Base-by-base conservation (phyloP, 2,888 invertebrate species). In the Tetramorium bicarinatum region DNA sequence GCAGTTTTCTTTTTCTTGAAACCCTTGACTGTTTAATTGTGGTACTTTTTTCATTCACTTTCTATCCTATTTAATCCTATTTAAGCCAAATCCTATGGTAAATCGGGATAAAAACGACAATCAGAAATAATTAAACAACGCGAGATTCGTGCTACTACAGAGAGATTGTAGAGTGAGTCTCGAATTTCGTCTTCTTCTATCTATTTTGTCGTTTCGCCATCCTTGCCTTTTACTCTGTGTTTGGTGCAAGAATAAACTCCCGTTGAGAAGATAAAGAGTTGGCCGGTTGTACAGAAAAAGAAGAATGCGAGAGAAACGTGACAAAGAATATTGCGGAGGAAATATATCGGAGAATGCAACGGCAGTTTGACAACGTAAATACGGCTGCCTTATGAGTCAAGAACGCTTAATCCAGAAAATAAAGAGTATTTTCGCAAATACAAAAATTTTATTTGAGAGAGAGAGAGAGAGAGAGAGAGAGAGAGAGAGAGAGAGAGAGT, bases 141-240 rank as follows among this genome's bases (percentile, higher is more conserved):
- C 18, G 29, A 8, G 47, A n/a, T 8, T 44, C 21, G 18, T 4
- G 18, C 8, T 47, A 21, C 1, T 1, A 34, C 29, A 44, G 29
- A 74, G 75, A 59, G 52, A 47, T 86, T 88, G 85, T 85, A 86
- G 86, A 88, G 89, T 87, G 76, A 88, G 84, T 84, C 87, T 88
- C 87, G 86, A 90, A 91, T 87, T 89, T 89, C 83, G 87, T 87
- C 82, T 85, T 85, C 83, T 88, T 83, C 80, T 72, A 75, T 47
- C 74, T 15, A 66, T 62, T 52, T 59, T 47, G 52, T 44, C 79
- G 54, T 85, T 87, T 81, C 74, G 41, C 44, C 67, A 34, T 41
- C 49, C 62, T 18, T 47, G 49, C 38, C 61, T 77, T 83, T 84
- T 75, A 85, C 61, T 66, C n/a, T 13, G 9, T 47, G 61, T 72